Evolutionary conservation across 2,797 vertebrate species (phyloP), one percentile per base, ranked within the genome.

Genomic region (Malacoraja senta): DNA sequence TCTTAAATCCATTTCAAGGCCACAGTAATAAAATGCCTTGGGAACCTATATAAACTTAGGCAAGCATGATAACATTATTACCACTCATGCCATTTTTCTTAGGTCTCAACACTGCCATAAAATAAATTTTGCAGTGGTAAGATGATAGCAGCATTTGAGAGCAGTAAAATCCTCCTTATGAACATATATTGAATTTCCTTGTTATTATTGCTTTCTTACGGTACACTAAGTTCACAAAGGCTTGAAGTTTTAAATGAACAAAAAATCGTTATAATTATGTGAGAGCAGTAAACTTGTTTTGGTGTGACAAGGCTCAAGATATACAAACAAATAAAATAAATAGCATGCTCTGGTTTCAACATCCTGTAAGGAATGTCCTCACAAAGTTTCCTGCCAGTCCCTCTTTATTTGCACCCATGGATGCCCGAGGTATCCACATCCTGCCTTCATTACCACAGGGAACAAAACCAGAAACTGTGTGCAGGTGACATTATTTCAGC

Each of bases 361-460:
- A 78, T 78, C 32, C 32, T 12, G 10, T 78, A 17, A 13, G 77
- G n/a, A 78, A 78, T 35, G 77, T 35, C n/a, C 77, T 21, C 61
- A 0, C 7, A 35, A 65, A n/a, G n/a, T 35, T 88, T 15, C 61
- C 29, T 65, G 61, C 8, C 61, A 65, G n/a, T 15, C 84, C 35
- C 26, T 63, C 29, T 86, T 63, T 8, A 44, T 63, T 86, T 32
- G n/a, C 29, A 29, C 83, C 58, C 26, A n/a, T 61, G 83, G 26
- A 17, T 86, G 53, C 13, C 29, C 58, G 63, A 63, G 58, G 6
- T 86, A 29, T n/a, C 83, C 15, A 13, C 58, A n/a, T 86, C 26
- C 83, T 86, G 83, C 83, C 63, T 84, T 86, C 83, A 63, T 63
- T 86, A 58, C 61, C 53, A 63, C 6, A 63, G 83, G 53, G 83